Base-by-base conservation (phyloP, 2,888 invertebrate species). In the Drosophila meridionalis region DNA sequence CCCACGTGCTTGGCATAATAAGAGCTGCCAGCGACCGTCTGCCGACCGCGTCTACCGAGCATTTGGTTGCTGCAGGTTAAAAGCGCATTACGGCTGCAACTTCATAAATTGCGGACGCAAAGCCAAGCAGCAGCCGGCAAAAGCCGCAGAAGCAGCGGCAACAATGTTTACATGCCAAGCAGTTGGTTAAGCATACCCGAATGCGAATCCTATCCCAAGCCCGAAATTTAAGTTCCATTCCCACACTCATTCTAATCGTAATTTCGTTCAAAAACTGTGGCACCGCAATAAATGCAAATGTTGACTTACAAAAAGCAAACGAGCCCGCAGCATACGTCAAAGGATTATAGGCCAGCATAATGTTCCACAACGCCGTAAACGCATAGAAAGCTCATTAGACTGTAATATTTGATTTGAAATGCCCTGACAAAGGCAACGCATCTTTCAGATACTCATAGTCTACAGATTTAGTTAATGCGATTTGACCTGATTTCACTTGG, bases 81-180 rank as follows among this genome's bases (percentile, higher is more conserved):
- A 89, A 87, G 85, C 86, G 86, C 86, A 87, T 87, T 87, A 89
- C 83, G 77, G 82, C 76, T 82, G 76, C 79, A 87, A 87, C 82
- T 87, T 86, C 86, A 87, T 86, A 86, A 89, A 86, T 87, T 87
- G 87, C 65, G 55, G 65, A 32, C 80, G 73, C 52, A 45, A 48
- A 56, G 60, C 52, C 42, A 60, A 61, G n/a, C 56, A 45, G 38
- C 36, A 59, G 62, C 57, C 57, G 26, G 47, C 55, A 47, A 68
- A 48, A 72, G 70, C 74, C 66, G 68, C 83, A 82, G 48, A 57
- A 55, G 69, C 58, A 71, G 74, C 50, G 53, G 48, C 66, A 70
- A 85, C 86, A 85, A 69, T 86, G 87, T 80, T 61, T 70, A 85
- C 78, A 88, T 88, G 76, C 87, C 81, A 86, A 86, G 76, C 86